Evolutionary conservation across 2,888 invertebrate genomes (phyloP).

Genomic region (Cantharis flavilabris): DNA sequence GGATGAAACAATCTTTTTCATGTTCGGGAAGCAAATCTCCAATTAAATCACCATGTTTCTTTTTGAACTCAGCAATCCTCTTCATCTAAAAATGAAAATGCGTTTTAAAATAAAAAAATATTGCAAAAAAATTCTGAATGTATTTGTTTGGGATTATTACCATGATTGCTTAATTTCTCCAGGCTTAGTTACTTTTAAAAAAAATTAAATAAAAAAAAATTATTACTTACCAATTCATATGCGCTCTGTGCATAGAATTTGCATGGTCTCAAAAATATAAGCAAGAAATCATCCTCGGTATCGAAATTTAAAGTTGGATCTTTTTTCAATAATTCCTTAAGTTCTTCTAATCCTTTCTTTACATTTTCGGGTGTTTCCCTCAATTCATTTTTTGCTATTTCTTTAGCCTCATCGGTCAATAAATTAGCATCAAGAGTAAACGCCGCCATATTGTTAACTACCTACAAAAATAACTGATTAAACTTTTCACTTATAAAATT

Average conservation of each 20-base stretch:
- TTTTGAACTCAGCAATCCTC: constrained; percentile 75
- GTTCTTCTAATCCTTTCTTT: constrained; percentile 62
- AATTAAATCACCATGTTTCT: constrained; percentile 68
- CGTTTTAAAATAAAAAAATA: not conserved
- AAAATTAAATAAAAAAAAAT: not conserved
- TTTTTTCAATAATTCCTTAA: constrained; percentile 66
- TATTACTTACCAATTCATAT: constrained; percentile 68
- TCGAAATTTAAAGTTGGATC: constrained; percentile 69
- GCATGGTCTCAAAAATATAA: constrained; percentile 78
- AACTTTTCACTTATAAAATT: not conserved
- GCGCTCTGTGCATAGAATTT: constrained; percentile 86
- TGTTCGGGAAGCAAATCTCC: constrained; percentile 69
- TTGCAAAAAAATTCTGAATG: not conserved
- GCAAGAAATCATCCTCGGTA: constrained; percentile 77
- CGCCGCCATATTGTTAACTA: constrained; percentile 10
- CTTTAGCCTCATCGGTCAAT: constrained; percentile 62
- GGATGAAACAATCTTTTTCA: constrained; percentile 68
- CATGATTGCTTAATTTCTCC: not conserved
- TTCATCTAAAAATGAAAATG: constrained; percentile 65
- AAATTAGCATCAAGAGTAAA: constrained; percentile 66
- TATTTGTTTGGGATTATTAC: not conserved
- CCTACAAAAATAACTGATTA: not conserved
- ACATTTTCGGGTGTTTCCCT: constrained; percentile 74
- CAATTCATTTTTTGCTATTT: constrained; percentile 66
- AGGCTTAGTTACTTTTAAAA: not conserved